Evolutionary conservation across 1,140 invertebrate genomes (phyloP), one percentile per base, ranked within the genome.

Genomic region (Anastatus disparis): DNA sequence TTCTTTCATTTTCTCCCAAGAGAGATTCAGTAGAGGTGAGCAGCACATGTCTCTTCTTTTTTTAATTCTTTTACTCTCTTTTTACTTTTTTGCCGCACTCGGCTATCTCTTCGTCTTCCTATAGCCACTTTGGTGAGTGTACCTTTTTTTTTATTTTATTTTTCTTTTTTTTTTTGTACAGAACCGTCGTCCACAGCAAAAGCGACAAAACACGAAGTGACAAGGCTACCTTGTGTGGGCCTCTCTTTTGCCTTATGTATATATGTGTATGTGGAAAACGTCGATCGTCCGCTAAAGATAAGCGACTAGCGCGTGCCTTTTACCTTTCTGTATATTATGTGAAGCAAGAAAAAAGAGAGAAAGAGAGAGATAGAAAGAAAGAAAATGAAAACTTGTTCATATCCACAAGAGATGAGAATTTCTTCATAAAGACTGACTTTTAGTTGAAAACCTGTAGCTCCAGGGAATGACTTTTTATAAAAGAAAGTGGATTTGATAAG

Each of bases 121-220:
- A 26, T 8, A 29, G 61, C 48, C 29, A 52, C 48, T 64, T 48
- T n/a, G n/a, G n/a, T n/a, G n/a, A n/a, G n/a, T n/a, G n/a, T n/a
- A n/a, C n/a, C n/a, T n/a, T n/a, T n/a, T n/a, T n/a, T n/a, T n/a
- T n/a, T n/a, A n/a, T n/a, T n/a, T n/a, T n/a, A n/a, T n/a, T n/a
- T n/a, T n/a, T 52, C 26, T 20, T 29, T 15, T 31, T 48, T 48
- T 64, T 48, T 64, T 64, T 50, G 29, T 29, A 29, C 20, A 44
- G n/a, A n/a, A n/a, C n/a, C 35, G 26, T 15, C 8, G 24, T 31
- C 12, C n/a, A 15, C 50, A 35, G 50, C n/a, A n/a, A n/a, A n/a
- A n/a, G n/a, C n/a, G n/a, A 53, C 48, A 52, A 55, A 68, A 68
- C 55, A 68, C 42, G 15, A 67, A 67, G 65, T 59, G 65, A 68